Conservation (phyloP, 2,797 vertebrate genomes). For the Clarias laeviceps region DNA sequence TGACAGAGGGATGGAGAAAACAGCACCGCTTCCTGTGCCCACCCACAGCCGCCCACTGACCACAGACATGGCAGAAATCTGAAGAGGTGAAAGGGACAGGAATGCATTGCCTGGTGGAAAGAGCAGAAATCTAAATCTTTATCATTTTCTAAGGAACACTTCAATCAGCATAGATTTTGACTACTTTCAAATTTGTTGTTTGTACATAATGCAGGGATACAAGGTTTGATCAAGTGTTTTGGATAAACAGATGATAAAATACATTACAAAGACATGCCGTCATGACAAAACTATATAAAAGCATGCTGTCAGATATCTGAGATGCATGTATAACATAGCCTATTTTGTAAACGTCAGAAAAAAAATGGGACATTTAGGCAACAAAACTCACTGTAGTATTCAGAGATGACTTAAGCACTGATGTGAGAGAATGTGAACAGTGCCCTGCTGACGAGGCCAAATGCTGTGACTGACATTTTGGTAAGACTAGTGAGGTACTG, state of each 20-base stretch:
- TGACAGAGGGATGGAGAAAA: slow-evolving; percentile 76
- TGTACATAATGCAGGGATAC: no score
- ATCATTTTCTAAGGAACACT: no score
- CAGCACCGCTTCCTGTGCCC: slow-evolving; percentile 78
- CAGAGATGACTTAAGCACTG: background rate
- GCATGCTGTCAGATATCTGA: background rate
- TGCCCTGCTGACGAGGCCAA: background rate
- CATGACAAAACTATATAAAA: background rate
- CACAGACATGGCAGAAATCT: slow-evolving; percentile 74
- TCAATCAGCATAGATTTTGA: no score
- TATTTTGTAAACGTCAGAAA: background rate
- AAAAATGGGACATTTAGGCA: background rate
- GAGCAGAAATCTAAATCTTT: background rate
- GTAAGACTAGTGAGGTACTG: no score
- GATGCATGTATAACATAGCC: background rate
- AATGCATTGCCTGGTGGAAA: slow-evolving; percentile 68
- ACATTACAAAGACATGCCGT: no score
- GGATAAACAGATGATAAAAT: background rate
- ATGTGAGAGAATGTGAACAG: background rate
- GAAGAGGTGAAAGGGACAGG: slow-evolving; percentile 74
- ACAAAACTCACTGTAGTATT: background rate
- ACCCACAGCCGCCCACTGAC: slow-evolving; percentile 77
- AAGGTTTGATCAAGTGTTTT: background rate
- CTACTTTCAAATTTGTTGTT: no score
- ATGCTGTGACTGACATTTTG: background rate